phyloP scores from a whole-genome alignment of 2,797 vertebrate species.

The Numenius phaeopus region DNA sequence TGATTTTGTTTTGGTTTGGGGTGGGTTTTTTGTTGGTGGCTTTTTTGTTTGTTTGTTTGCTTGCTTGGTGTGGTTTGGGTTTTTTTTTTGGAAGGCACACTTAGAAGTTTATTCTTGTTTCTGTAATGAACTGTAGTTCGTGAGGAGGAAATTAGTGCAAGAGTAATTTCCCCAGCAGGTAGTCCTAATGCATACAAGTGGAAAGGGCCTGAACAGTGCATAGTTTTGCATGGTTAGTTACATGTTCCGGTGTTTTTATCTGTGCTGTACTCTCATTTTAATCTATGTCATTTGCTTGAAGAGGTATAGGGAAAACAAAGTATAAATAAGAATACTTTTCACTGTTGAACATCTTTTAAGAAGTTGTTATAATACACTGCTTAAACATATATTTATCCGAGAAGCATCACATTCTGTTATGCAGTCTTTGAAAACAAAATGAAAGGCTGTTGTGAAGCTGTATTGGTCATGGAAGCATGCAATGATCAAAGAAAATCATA shows the following conservation, averaged over 20 bases:
- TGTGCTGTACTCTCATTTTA: background rate
- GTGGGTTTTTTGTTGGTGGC: accelerated
- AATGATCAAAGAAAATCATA: background rate
- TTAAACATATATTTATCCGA: background rate
- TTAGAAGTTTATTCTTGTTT: background rate
- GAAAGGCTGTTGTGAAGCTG: background rate
- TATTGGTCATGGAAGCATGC: background rate
- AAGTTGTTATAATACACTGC: accelerated
- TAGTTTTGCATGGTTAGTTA: background rate
- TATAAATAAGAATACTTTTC: background rate
- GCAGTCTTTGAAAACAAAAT: background rate
- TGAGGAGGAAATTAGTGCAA: background rate
- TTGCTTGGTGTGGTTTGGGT: too few relatives aligned
- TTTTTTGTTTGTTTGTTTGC: background rate
- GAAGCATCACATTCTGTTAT: background rate
- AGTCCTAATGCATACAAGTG: background rate
- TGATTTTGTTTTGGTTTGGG: background rate
- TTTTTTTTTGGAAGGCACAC: background rate
- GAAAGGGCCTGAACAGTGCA: background rate
- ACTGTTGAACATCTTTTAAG: background rate
- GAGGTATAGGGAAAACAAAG: accelerated
- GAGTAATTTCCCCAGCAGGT: background rate
- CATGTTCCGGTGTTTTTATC: background rate
- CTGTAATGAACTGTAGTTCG: background rate
- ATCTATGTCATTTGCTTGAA: background rate